phyloP scores from a whole-genome alignment of 1,140 invertebrate genomes.

The Drosophila burlai region DNA sequence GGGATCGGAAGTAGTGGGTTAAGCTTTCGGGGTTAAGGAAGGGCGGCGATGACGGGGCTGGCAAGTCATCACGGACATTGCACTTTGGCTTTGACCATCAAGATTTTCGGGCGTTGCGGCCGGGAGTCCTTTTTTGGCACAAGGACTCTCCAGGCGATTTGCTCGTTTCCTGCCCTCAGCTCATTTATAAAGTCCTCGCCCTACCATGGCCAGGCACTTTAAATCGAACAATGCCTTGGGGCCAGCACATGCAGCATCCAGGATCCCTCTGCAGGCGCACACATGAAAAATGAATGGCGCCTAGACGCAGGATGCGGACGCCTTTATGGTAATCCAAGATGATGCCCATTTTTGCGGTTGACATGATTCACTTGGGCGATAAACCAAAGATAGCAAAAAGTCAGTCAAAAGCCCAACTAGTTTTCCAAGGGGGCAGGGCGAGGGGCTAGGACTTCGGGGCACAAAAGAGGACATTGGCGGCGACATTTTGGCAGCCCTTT shows the following conservation, averaged over 20 bases:
- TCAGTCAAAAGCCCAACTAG: constrained; percentile 68
- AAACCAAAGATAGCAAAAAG: constrained; percentile 78
- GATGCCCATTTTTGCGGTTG: constrained; percentile 73
- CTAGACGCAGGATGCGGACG: constrained; percentile 53
- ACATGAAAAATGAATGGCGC: constrained; percentile 81
- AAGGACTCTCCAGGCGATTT: constrained; percentile 63
- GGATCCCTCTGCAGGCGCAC: constrained; percentile 26
- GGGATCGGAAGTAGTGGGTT: constrained; percentile 21
- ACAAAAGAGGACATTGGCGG: constrained; percentile 63
- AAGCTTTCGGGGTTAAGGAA: constrained; percentile 12
- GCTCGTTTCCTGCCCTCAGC: constrained; percentile 65
- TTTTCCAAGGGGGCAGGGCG: constrained; percentile 3
- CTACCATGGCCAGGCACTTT: constrained; percentile 52
- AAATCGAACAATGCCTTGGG: constrained; percentile 70
- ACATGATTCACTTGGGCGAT: constrained; percentile 81
- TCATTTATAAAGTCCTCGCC: constrained; percentile 71
- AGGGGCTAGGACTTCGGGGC: constrained; percentile 13
- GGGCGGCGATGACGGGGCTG: constrained; percentile 37
- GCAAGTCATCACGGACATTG: constrained; percentile 81
- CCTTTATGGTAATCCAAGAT: constrained; percentile 83
- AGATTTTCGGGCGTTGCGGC: constrained; percentile 46
- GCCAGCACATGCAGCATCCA: constrained; percentile 46
- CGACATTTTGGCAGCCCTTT: constrained; percentile 76
- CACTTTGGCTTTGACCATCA: constrained; percentile 82
- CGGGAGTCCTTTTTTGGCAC: constrained; percentile 40